Percentiles rank a stretch among this genome's conserved stretches.
Evolutionary conservation across 2,888 invertebrate genomes (phyloP).

Genomic region (Drosophila mercatorum): DNA sequence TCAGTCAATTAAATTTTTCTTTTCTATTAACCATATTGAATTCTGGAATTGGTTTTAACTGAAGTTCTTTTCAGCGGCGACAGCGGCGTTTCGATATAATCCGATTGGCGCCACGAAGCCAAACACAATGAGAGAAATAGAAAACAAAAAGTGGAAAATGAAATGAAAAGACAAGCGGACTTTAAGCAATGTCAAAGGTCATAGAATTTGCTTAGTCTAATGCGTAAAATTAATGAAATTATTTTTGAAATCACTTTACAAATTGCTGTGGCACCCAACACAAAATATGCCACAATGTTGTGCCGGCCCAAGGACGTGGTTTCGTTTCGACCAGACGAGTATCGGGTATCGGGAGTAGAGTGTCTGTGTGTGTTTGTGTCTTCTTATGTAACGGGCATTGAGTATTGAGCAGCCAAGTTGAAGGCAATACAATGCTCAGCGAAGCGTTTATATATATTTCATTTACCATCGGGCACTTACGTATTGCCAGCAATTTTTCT

Average conservation of each 20-base stretch:
- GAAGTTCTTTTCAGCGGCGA: neutral
- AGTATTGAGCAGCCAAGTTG: constrained; percentile 30
- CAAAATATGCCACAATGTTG: constrained; percentile 34
- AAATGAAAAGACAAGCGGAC: constrained; percentile 8
- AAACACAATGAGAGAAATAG: neutral
- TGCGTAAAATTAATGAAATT: constrained; percentile 54
- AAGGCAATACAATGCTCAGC: constrained; percentile 55
- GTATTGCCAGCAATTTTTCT: constrained; percentile 76
- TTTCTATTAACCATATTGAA: neutral
- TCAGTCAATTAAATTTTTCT: neutral
- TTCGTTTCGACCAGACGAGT: neutral
- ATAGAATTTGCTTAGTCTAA: constrained; percentile 48
- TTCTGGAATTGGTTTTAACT: constrained; percentile 14
- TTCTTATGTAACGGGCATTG: constrained; percentile 2
- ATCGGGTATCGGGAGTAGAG: constrained; percentile 5
- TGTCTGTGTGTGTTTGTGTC: constrained; percentile 3
- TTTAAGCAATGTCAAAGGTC: constrained; percentile 46
- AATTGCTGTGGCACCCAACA: constrained; percentile 26
- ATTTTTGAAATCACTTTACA: constrained; percentile 53
- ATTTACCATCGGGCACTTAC: constrained; percentile 77
- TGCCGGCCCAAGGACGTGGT: constrained; percentile 5
- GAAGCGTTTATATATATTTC: constrained; percentile 76
- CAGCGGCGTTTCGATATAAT: constrained; percentile 19
- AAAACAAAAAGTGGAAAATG: neutral
- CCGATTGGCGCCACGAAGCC: constrained; percentile 30